phyloP scores from a whole-genome alignment of 2,888 invertebrate genomes.

The Phania funesta region DNA sequence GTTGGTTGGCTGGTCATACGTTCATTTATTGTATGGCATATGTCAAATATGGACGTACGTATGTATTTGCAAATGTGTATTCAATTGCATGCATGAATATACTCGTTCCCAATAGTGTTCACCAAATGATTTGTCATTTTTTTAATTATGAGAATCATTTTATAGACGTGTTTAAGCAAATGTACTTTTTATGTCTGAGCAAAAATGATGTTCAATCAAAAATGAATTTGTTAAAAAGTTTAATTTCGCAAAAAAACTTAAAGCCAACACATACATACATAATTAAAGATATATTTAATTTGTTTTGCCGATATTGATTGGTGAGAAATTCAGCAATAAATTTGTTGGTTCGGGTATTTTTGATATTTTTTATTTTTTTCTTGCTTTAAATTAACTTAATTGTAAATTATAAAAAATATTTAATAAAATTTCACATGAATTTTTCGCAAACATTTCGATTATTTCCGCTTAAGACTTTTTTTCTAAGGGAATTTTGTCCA shows the following conservation, averaged over 20 bases:
- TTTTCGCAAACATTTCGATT: no score
- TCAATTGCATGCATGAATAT: background rate
- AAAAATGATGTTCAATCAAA: slow-evolving; percentile 24
- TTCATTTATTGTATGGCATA: slow-evolving; percentile 55
- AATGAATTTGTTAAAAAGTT: slow-evolving; percentile 27
- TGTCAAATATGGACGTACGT: slow-evolving; percentile 44
- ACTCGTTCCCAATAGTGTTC: slow-evolving; percentile 39
- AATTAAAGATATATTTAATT: slow-evolving; percentile 1
- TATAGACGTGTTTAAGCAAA: background rate
- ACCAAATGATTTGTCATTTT: slow-evolving; percentile 62
- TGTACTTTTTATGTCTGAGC: background rate
- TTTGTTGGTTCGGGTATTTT: no score
- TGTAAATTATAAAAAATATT: no score
- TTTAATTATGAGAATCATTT: slow-evolving; percentile 53
- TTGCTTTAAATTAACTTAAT: no score
- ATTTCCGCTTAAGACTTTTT: no score
- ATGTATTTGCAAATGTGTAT: background rate
- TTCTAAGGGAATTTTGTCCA: no score
- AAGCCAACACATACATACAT: background rate
- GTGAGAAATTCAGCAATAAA: background rate
- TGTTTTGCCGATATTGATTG: background rate
- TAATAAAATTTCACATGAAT: no score
- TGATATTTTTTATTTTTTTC: no score
- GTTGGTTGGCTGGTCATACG: slow-evolving; percentile 34
- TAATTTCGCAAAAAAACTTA: slow-evolving; percentile 14